phyloP scores from a whole-genome alignment of 1,140 invertebrate species.

The Saccostrea cuccullata region DNA sequence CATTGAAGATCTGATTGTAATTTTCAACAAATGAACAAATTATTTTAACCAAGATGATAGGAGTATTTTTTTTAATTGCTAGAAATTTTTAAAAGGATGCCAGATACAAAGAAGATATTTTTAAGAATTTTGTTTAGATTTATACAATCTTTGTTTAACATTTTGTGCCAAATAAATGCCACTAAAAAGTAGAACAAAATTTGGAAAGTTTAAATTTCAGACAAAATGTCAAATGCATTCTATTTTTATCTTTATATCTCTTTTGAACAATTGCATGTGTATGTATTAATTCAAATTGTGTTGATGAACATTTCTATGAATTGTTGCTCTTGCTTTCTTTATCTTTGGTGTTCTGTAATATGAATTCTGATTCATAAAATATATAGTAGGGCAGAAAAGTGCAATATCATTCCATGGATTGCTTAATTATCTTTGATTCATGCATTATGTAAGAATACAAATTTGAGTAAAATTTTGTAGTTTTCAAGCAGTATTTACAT shows the following conservation, averaged over 20 bases:
- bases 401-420: slow-evolving; percentile 7
- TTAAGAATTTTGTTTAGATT: background rate
- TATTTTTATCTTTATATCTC: background rate
- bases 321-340: background rate
- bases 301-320: background rate
- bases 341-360: background rate
- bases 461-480: background rate
- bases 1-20: slow-evolving; percentile 6
- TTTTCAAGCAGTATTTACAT: too few species aligned
- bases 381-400: slow-evolving; percentile 1
- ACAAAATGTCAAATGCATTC: background rate
- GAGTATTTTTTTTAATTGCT: background rate
- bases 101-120: background rate
- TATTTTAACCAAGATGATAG: slow-evolving; percentile 16
- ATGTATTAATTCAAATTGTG: background rate
- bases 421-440: background rate
- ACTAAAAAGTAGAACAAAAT: background rate
- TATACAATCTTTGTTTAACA: background rate
- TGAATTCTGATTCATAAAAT: background rate
- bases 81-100: background rate
- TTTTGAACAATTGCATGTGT: background rate
- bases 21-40: slow-evolving; percentile 11
- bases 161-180: background rate
- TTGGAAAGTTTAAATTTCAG: background rate
- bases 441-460: background rate